Base-by-base conservation (phyloP, 1,140 invertebrate genomes). In the Araneus ventricosus region DNA sequence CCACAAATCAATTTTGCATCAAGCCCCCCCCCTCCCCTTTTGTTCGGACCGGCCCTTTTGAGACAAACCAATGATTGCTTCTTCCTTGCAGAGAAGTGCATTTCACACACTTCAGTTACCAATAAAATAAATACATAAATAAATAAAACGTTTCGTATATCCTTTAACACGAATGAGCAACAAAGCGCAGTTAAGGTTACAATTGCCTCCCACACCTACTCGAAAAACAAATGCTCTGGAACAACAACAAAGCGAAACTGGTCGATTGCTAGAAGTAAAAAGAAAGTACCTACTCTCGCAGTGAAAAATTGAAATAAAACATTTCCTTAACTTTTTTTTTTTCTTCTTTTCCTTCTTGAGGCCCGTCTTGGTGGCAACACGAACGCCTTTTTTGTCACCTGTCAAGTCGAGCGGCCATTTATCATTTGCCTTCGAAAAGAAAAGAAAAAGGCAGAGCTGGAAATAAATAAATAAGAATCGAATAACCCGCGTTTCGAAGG, bases 361-460 rank as follows among this genome's bases (percentile, higher is more conserved):
- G 41, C 34, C 63, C 57, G 82, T 67, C 80, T 85, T 37, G 80
- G 90, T 92, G 90, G 90, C 80, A 92, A 92, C 80, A 41, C 57
- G 79, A 92, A 92, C 90, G 90, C 90, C 90, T 86, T 92, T 86
- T 86, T 92, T 92, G 90, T 92, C 90, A 92, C 80, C 80, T 92
- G 90, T 92, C 82, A 92, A 63, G 37, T 27, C 27, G 80, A 86
- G 82, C 34, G 61, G 90, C 59, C 59, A 92, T 92, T 92, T 92
- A 92, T 92, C 90, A 86, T 92, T 80, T 59, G 4, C 67, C 14
- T 86, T 10, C 24, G 30, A 34, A 39, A 45, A 86, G 59, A 67
- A 67, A 90, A 86, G 70, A 52, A 59, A 86, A 86, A 79, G 70
- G 41, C 67, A 39, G 57, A 88, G 61, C 17, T 24, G 57, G 70